Conservation (phyloP, 2,113 vertebrate genomes). For the Gymnobelideus leadbeateri region DNA sequence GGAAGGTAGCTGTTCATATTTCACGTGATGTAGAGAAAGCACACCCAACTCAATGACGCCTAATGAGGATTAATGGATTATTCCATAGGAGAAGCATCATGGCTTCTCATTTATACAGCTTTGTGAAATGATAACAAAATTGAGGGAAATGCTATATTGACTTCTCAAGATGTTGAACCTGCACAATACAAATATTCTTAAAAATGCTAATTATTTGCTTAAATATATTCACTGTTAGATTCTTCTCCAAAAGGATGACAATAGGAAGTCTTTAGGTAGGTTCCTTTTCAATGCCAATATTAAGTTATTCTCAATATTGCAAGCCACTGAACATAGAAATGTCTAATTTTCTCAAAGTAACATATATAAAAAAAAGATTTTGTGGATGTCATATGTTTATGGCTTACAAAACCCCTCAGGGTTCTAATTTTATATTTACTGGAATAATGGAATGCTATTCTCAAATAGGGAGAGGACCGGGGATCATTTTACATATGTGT, state of each 20-base stretch:
- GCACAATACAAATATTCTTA: neutral
- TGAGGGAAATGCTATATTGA: constrained; percentile 70
- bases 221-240: neutral
- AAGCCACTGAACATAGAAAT: constrained; percentile 25
- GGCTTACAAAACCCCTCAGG: neutral
- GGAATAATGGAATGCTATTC: constrained; percentile 4
- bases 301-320: constrained; percentile 8
- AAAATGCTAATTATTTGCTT: neutral
- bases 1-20: constrained; percentile 78
- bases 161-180: neutral
- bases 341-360: constrained; percentile 47
- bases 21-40: constrained; percentile 72
- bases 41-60: constrained; percentile 75
- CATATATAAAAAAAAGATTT: constrained; percentile 34
- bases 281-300: neutral
- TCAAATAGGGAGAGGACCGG: neutral
- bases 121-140: constrained; percentile 77
- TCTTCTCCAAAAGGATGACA: constrained; percentile 27
- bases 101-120: constrained; percentile 78
- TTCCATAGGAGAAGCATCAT: constrained; percentile 75
- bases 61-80: constrained; percentile 87
- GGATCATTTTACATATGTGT: neutral
- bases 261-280: neutral
- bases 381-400: neutral
- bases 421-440: constrained; percentile 15